Evolutionary conservation across 2,113 vertebrate species (phyloP).

Genomic region (Melanocharis versteri): DNA sequence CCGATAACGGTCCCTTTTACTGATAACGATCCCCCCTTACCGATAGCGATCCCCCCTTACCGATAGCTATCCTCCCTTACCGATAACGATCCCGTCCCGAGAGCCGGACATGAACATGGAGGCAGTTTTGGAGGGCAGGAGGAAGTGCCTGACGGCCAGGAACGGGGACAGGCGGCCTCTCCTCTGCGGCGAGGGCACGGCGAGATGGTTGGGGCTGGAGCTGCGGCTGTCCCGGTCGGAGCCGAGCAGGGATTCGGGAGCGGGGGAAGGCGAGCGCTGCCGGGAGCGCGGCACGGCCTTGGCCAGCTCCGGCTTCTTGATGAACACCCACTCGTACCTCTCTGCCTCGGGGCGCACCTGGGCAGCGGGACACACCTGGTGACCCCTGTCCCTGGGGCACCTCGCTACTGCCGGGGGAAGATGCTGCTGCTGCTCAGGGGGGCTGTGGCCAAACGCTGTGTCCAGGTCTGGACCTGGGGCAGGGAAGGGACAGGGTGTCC

Average conservation of each 20-base stretch:
- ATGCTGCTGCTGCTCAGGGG: rapidly evolving
- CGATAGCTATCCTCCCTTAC: slow-evolving; percentile 20
- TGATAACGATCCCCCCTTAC: rapidly evolving
- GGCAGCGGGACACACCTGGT: not conserved
- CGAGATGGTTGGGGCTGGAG: slow-evolving; percentile 63
- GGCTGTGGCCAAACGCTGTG: not conserved
- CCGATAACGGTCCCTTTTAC: rapidly evolving
- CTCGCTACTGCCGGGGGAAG: not conserved
- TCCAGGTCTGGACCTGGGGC: rapidly evolving
- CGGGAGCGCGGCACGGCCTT: slow-evolving; percentile 50
- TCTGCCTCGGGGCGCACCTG: slow-evolving; percentile 82
- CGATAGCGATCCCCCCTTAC: rapidly evolving
- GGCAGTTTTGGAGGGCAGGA: slow-evolving; percentile 69
- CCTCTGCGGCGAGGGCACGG: slow-evolving; percentile 29
- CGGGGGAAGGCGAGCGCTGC: slow-evolving; percentile 9
- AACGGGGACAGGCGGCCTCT: slow-evolving; percentile 55
- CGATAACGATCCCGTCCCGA: slow-evolving; percentile 74
- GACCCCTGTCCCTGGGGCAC: not conserved
- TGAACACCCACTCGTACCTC: slow-evolving; percentile 79
- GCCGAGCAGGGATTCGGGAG: not conserved
- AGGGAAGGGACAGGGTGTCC: not conserved
- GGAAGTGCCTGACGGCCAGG: slow-evolving; percentile 73
- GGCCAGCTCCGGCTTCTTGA: slow-evolving; percentile 74
- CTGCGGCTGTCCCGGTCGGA: slow-evolving; percentile 4
- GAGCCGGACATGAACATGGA: slow-evolving; percentile 81